Evolutionary conservation across 1,140 invertebrate genomes (phyloP).

Genomic region (Arion vulgaris): DNA sequence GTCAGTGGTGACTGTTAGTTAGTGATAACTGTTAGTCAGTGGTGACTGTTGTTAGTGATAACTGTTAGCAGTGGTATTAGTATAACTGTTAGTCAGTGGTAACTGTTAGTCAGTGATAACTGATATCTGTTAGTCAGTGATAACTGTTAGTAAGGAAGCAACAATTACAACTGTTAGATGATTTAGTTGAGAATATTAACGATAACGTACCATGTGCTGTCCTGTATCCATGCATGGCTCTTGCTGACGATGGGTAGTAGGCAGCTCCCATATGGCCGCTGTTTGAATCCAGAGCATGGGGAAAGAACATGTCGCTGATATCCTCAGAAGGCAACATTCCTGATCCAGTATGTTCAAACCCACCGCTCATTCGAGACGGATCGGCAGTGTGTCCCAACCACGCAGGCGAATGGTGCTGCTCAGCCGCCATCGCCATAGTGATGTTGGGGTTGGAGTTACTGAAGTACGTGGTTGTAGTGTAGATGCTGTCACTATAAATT

Average conservation of each 20-base stretch:
- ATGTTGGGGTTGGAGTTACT: conserved; percentile 12
- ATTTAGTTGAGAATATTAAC: too few species aligned
- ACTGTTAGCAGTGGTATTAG: too few species aligned
- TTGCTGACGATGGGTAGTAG: conserved; percentile 44
- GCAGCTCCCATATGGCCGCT: conserved; percentile 47
- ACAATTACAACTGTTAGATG: too few species aligned
- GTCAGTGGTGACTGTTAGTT: too few species aligned
- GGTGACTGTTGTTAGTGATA: too few species aligned
- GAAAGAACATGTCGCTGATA: conserved; percentile 62
- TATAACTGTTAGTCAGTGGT: too few species aligned
- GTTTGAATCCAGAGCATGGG: conserved; percentile 54
- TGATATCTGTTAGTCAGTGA: too few species aligned
- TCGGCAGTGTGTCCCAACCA: conserved; percentile 52
- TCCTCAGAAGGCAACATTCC: conserved; percentile 58
- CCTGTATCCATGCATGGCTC: conserved; percentile 54
- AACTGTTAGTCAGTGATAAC: too few species aligned
- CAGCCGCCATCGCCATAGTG: conserved; percentile 44
- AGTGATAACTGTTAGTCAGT: too few species aligned
- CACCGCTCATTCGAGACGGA: conserved; percentile 46
- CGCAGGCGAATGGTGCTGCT: conserved; percentile 50
- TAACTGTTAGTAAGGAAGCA: too few species aligned
- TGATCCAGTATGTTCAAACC: conserved; percentile 39
- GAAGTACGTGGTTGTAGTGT: background rate
- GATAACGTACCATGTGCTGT: conserved; percentile 57
- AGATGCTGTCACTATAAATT: too few species aligned